Conservation (phyloP, 2,888 invertebrate species). For the Steromphala cineraria region DNA sequence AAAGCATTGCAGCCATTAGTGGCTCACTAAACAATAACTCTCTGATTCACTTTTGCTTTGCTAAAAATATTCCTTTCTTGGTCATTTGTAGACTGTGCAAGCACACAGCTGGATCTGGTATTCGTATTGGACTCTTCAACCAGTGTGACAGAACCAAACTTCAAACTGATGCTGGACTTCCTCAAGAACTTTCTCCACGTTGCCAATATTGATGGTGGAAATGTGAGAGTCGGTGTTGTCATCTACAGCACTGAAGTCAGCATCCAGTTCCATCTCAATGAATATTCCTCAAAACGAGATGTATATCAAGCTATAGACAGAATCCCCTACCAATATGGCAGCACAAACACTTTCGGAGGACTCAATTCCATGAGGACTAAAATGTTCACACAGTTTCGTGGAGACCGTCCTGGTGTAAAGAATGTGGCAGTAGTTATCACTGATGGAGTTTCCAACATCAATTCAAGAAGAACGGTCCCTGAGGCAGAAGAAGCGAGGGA, state of each 20-base stretch:
- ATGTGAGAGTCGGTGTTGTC: constrained; percentile 46
- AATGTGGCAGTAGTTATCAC: constrained; percentile 57
- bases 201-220: constrained; percentile 42
- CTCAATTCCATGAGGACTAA: constrained; percentile 46
- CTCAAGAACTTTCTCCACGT: constrained; percentile 49
- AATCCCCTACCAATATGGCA: constrained; percentile 48
- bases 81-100: constrained; percentile 32
- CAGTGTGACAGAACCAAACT: constrained; percentile 58
- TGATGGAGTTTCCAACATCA: constrained; percentile 63
- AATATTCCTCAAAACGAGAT: constrained; percentile 39
- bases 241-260: constrained; percentile 49
- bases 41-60: too few relatives aligned
- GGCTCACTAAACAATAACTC: too few relatives aligned
- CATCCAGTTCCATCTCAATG: constrained; percentile 57
- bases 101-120: constrained; percentile 52
- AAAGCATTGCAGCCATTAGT: too few relatives aligned
- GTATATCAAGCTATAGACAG: constrained; percentile 50
- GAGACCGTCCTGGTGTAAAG: constrained; percentile 50
- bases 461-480: constrained; percentile 53
- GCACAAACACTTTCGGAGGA: constrained; percentile 58
- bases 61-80: not conserved
- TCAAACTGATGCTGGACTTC: constrained; percentile 54
- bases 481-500: constrained; percentile 55
- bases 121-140: constrained; percentile 63
- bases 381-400: constrained; percentile 48